Base-by-base conservation (phyloP, 2,113 vertebrate species). In the Circaetus cinerascens region DNA sequence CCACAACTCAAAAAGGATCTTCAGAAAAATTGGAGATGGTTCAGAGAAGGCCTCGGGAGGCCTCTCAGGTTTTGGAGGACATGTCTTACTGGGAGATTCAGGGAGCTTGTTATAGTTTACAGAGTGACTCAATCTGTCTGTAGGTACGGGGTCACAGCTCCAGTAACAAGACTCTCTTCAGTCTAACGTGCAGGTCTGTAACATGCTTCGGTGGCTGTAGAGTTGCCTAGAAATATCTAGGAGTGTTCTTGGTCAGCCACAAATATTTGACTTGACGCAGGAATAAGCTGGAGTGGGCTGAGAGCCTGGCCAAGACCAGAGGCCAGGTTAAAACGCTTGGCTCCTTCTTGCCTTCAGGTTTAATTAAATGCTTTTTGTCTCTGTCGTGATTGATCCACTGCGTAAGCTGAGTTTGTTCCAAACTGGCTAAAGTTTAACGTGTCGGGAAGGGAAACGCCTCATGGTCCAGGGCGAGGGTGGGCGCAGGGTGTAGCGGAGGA, bases 191-290 rank as follows among this genome's bases (percentile, higher is more conserved):
- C 36, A 48, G 53, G 50, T 83, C 59, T 51, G 40, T 80, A 80
- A 16, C 0, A 0, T 67, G 78, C 79, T 92, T 51, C 0, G 0
- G 30, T 80, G 68, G 64, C 82, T 92, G 63, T 51, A 29, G 82
- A 76, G 71, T 38, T 94, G 82, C 76, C 68, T 89, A 16, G 88
- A 89, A 95, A 87, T 81, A 90, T 25, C 74, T 68, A 43, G 81
- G 91, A 91, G 77, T 32, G 66, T 75, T 87, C 56, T 91, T 85
- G 92, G 93, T 91, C 92, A 96, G 92, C 93, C 92, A 88, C 96
- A 95, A 93, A 68, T 93, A 91, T 97, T 95, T 94, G 78, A 56
- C 69, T 90, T 6, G 15, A 27, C 3, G 15, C 34, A 85, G 81
- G 66, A 95, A 16, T 79, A 83, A 88, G 68, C 68, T 88, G 83